Conservation (phyloP, 2,113 vertebrate species). For the Nibea coibor region DNA sequence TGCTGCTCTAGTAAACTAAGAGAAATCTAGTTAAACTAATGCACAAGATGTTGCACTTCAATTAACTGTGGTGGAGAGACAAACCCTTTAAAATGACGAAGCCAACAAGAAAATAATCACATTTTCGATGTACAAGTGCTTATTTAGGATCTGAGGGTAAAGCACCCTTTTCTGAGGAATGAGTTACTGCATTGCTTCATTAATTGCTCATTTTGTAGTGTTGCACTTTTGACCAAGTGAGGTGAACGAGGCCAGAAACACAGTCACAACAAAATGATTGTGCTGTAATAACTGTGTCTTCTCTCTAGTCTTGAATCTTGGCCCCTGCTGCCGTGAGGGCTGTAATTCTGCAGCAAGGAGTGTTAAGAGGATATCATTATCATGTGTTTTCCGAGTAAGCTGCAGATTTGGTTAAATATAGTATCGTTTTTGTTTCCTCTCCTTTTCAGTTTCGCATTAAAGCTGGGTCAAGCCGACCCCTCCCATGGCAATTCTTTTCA, state of each 20-base stretch:
- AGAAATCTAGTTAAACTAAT: constrained; percentile 35
- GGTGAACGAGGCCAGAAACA: constrained; percentile 74
- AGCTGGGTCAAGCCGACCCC: constrained; percentile 85
- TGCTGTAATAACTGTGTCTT: constrained; percentile 75
- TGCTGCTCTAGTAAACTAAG: constrained; percentile 39
- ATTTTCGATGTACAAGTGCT: constrained; percentile 46
- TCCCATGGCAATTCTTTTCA: constrained; percentile 82
- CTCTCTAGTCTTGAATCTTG: constrained; percentile 78
- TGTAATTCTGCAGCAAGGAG: constrained; percentile 81
- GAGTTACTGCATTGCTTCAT: constrained; percentile 53
- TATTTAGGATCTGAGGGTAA: constrained; percentile 62
- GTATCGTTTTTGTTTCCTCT: constrained; percentile 74
- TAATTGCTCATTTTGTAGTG: constrained; percentile 79
- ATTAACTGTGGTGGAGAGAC: constrained; percentile 45
- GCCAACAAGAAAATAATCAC: constrained; percentile 62
- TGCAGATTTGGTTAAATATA: constrained; percentile 88
- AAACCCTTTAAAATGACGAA: constrained; percentile 57
- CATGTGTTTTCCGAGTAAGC: constrained; percentile 84
- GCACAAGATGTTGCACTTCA: constrained; percentile 1
- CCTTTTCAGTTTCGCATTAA: constrained; percentile 82
- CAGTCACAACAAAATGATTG: constrained; percentile 77
- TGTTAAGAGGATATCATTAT: constrained; percentile 88
- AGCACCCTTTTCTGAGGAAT: constrained; percentile 39
- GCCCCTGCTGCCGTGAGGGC: constrained; percentile 72
- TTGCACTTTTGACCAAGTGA: constrained; percentile 74